Base-by-base conservation (phyloP, 2,888 invertebrate genomes). In the Scaptomyza reducta region DNA sequence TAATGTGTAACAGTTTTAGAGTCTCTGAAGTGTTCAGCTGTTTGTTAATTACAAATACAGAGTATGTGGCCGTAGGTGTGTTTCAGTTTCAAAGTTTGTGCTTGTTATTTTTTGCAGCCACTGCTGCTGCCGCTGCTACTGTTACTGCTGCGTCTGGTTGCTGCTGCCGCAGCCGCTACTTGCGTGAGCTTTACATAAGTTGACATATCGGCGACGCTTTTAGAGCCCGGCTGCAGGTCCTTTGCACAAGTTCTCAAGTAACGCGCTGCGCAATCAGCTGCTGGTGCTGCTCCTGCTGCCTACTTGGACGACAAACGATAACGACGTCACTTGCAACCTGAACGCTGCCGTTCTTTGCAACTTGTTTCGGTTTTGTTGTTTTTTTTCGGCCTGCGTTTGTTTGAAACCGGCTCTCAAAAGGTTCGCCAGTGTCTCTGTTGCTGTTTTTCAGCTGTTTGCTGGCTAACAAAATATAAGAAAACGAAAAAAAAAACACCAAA, bases 181-280 rank as follows among this genome's bases (percentile, higher is more conserved):
- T 41, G 14, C 41, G 53, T 73, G 63, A 70, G 80, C 78, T 82
- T 80, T 84, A 81, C 82, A 81, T 84, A 81, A 84, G 85, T 81
- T 81, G 80, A 81, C 85, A 84, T 81, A 59, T 68, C 64, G 68
- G 51, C 54, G 60, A 56, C 70, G 61, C 67, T 79, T 71, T 82
- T 65, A 83, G 82, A 83, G 74, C 80, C 78, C 79, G 80, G 83
- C 74, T 86, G 82, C 86, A 86, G 86, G 86, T 82, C 82, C 83
- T 82, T 77, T 79, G 86, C 79, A 66, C 78, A 83, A 78, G 83
- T 86, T 83, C 78, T 77, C 38, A 50, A 49, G 61, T 57, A 46
- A 68, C 70, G 67, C 84, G 70, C 67, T 61, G 44, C 60, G 63
- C 56, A 61, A 86, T 82, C 82, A 82, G 86, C 82, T 86, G 86